Evolutionary conservation across 2,113 vertebrate genomes (phyloP).

Genomic region (Tapirus terrestris): DNA sequence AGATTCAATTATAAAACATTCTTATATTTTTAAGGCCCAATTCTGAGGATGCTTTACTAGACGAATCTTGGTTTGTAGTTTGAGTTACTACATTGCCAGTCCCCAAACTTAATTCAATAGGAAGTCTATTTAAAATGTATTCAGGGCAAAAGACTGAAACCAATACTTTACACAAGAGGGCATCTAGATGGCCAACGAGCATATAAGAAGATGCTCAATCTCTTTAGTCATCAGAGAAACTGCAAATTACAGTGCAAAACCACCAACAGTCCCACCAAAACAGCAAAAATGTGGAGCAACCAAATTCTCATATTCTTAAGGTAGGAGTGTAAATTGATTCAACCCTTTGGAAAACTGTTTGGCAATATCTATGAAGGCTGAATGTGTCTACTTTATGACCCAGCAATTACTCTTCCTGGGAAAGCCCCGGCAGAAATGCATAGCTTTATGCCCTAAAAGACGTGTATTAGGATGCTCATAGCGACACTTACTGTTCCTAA

Average conservation of each 20-base stretch:
- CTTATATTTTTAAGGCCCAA: not conserved
- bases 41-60: not conserved
- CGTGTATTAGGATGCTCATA: not conserved
- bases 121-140: not conserved
- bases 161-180: not conserved
- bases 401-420: not conserved
- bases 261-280: not conserved
- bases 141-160: not conserved
- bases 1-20: not conserved
- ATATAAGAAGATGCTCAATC: not conserved
- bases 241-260: not conserved
- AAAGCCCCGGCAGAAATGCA: not conserved
- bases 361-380: not conserved
- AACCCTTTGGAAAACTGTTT: not conserved
- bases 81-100: not conserved
- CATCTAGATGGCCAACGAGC: not conserved
- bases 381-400: not conserved
- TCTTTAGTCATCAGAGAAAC: not conserved
- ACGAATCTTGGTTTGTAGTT: not conserved
- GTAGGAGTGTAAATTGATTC: not conserved
- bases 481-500: not conserved
- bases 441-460: not conserved
- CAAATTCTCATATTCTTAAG: not conserved
- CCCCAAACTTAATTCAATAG: not conserved
- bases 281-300: not conserved